Conservation (phyloP, 2,113 vertebrate species). For the Platichthys flesus region DNA sequence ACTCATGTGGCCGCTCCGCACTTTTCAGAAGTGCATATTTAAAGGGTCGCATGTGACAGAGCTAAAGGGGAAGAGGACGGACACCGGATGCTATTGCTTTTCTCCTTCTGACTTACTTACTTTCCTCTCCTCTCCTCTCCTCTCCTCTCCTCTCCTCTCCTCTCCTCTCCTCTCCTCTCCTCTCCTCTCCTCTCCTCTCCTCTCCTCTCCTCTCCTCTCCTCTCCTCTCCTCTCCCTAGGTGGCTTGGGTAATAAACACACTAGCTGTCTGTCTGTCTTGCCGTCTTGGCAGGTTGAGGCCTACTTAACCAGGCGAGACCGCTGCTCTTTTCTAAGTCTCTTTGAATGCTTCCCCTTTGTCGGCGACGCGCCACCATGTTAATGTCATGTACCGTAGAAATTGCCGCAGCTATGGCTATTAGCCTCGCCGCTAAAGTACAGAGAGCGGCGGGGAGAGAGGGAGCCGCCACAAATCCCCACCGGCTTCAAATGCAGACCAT, state of each 20-base stretch:
- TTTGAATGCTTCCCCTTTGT: slow-evolving; percentile 83
- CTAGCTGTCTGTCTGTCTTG: slow-evolving; percentile 78
- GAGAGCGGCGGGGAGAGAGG: slow-evolving; percentile 66
- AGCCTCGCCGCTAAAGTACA: slow-evolving; percentile 92
- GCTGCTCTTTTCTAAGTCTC: slow-evolving; percentile 81
- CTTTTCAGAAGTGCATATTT: slow-evolving; percentile 33
- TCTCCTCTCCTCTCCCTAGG: slow-evolving; percentile 64
- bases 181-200: slow-evolving; percentile 43
- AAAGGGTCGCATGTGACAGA: slow-evolving; percentile 29
- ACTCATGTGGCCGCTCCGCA: slow-evolving; percentile 28
- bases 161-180: slow-evolving; percentile 35
- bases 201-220: background rate
- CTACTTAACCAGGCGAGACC: slow-evolving; percentile 82
- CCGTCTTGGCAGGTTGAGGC: slow-evolving; percentile 80
- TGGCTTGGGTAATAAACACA: slow-evolving; percentile 83
- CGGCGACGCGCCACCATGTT: slow-evolving; percentile 85
- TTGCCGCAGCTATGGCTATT: slow-evolving; percentile 99
- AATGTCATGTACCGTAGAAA: slow-evolving; percentile 99
- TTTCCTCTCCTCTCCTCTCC: slow-evolving; percentile 49
- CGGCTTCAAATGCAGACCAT: slow-evolving; percentile 97
- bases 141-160: too few relatives aligned
- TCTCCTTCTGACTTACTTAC: slow-evolving; percentile 15
- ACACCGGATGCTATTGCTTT: slow-evolving; percentile 31
- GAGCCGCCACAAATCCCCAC: slow-evolving; percentile 88
- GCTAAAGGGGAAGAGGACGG: background rate